Evolutionary conservation across 2,888 invertebrate genomes (phyloP), one percentile per base, ranked within the genome.

Genomic region (Nemotelus nigrinus): DNA sequence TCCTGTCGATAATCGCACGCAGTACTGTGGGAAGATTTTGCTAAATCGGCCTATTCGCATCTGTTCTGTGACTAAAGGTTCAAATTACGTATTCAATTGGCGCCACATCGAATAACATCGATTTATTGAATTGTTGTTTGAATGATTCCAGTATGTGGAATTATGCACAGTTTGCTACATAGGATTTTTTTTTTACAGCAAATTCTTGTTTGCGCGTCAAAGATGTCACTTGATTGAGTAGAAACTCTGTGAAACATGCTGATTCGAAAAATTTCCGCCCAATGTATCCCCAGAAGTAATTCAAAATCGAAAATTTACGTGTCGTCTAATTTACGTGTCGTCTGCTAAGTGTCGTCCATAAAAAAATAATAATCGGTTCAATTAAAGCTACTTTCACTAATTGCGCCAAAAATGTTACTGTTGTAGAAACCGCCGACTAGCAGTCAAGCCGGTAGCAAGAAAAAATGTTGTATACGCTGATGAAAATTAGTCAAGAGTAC

Each of bases 51-150:
- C 47, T 41, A 67, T n/a, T 67, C 67, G 67, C 39, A 67, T 50
- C 53, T 25, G 25, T 25, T 25, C 25, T 25, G 25, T 57, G 57
- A 57, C 3, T 57, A 2, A 63, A 63, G 39, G 63, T 8, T 39
- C 65, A 47, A 65, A 65, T 65, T 65, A 65, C 45, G 65, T 45
- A 65, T 65, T 65, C 65, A 65, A 43, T 43, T 10, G 44, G 65
- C 65, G 65, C 47, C 65, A 47, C 8, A 8, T 7, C 47, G 4
- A 7, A 7, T 65, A 71, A 71, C 43, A 25, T 6, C 55, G 39
- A 44, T 68, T 71, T 71, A 71, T 71, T 71, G 71, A 25, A 71
- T n/a, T 65, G 65, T 10, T n/a, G 47, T 47, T 47, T 45, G 63
- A 2, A 3, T 3, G 43, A 39, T 63, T 63, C 25, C 0, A 25